These are phyloP conservation scores for Ahaetulla prasina DNA, from an alignment of 2,113 vertebrate genomes.

Conservation along the genomic window DNA sequence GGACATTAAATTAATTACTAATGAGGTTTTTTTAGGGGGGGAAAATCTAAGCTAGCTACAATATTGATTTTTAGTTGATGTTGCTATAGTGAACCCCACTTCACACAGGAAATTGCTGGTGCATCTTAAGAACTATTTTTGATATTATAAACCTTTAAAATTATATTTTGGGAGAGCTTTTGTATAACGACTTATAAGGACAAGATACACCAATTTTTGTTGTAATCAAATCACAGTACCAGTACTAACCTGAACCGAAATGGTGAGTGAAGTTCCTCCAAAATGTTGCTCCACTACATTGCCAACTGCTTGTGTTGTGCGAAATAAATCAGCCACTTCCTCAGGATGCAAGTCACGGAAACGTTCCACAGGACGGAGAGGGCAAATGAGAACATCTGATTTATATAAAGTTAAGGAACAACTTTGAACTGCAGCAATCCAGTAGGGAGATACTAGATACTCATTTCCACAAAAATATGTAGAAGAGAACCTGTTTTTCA, in stretches of 20 bases:
- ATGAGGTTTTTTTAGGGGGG: background rate
- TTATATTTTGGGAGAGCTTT: background rate
- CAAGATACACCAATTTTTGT: slow-evolving; percentile 10
- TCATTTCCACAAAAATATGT: background rate
- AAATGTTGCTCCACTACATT: slow-evolving; percentile 82
- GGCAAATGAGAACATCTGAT: slow-evolving; percentile 88
- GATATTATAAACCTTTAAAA: background rate
- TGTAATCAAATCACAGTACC: background rate
- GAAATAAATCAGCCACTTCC: slow-evolving; percentile 84
- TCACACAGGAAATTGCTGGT: background rate
- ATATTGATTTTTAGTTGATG: background rate
- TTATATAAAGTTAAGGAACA: slow-evolving; percentile 67
- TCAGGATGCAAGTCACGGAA: slow-evolving; percentile 80
- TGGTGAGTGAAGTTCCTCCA: slow-evolving; percentile 81
- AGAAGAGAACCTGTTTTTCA: background rate
- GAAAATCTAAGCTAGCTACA: background rate
- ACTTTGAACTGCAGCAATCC: background rate
- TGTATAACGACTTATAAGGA: background rate
- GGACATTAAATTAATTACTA: background rate
- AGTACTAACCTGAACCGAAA: slow-evolving; percentile 80
- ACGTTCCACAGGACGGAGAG: slow-evolving; percentile 78
- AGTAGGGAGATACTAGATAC: background rate
- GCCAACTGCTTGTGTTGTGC: slow-evolving; percentile 75
- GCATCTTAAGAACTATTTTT: background rate
- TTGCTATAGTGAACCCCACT: background rate